phyloP scores from a whole-genome alignment of 2,888 invertebrate species.

The Ectemnius cavifrons region DNA sequence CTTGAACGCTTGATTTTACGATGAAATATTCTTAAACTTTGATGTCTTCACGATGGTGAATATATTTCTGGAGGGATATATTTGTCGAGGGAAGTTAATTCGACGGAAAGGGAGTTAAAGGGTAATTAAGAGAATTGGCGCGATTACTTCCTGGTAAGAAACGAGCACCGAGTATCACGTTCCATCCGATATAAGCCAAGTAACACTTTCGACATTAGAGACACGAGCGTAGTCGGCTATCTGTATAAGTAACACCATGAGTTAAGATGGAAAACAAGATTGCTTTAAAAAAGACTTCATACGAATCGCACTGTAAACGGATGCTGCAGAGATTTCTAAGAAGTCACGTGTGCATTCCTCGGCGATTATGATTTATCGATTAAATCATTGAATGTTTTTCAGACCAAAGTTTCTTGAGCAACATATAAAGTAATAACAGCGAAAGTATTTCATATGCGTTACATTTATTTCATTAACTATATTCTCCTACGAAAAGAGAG shows the following conservation, averaged over 20 bases:
- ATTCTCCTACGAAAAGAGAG: no score
- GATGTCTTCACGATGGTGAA: not conserved
- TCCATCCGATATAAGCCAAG: constrained; percentile 10
- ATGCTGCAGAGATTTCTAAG: no score
- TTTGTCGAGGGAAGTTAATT: not conserved
- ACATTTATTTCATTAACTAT: no score
- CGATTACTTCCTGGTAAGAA: not conserved
- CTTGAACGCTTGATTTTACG: not conserved
- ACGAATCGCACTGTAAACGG: constrained; percentile 19
- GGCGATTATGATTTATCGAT: constrained; percentile 6
- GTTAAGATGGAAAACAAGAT: constrained; percentile 34
- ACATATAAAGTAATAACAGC: no score
- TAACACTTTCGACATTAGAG: constrained; percentile 38
- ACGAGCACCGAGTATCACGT: constrained; percentile 15
- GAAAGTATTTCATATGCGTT: no score
- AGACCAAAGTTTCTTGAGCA: no score
- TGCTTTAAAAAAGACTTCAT: not conserved
- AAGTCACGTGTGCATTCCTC: no score
- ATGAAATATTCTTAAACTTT: not conserved
- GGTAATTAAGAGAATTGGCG: constrained; percentile 8
- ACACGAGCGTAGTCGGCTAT: constrained; percentile 25
- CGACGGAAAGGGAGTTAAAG: not conserved
- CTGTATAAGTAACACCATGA: constrained; percentile 26
- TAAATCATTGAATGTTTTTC: not conserved
- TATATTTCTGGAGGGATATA: not conserved